These are phyloP conservation scores for Ceramica pisi DNA, from an alignment of 2,888 invertebrate genomes.

Conservation along the genomic window DNA sequence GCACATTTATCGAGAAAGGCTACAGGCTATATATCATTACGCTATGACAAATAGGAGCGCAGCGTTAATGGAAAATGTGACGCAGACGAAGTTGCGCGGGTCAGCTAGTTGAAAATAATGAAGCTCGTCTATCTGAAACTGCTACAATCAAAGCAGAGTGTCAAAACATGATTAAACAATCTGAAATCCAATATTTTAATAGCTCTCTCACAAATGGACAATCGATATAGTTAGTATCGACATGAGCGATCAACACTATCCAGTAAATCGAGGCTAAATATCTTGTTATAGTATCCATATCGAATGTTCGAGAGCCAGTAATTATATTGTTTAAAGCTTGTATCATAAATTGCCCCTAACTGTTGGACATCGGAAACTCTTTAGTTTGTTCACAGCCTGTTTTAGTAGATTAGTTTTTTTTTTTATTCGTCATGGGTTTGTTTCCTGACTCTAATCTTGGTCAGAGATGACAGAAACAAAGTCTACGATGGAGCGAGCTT, in stretches of 20 bases:
- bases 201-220: constrained; percentile 1
- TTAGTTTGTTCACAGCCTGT: not conserved
- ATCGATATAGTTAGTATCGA: constrained; percentile 16
- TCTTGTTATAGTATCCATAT: constrained; percentile 18
- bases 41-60: too few relatives aligned
- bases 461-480: too few relatives aligned
- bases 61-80: too few relatives aligned
- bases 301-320: constrained; percentile 15
- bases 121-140: not conserved
- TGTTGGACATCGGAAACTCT: constrained; percentile 22
- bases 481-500: too few relatives aligned
- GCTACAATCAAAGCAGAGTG: constrained; percentile 1
- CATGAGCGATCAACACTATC: constrained; percentile 11
- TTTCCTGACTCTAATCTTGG: too few relatives aligned
- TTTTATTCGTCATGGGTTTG: too few relatives aligned
- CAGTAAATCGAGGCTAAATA: constrained; percentile 30
- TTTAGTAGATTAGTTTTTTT: not conserved
- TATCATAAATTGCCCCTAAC: constrained; percentile 31
- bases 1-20: too few relatives aligned
- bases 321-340: constrained; percentile 19
- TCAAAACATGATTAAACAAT: constrained; percentile 17
- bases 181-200: constrained; percentile 27
- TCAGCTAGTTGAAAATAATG: too few relatives aligned
- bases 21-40: too few relatives aligned
- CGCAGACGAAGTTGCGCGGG: too few relatives aligned